Base-by-base conservation (phyloP, 1,140 invertebrate genomes). In the Drosophila baimaii region DNA sequence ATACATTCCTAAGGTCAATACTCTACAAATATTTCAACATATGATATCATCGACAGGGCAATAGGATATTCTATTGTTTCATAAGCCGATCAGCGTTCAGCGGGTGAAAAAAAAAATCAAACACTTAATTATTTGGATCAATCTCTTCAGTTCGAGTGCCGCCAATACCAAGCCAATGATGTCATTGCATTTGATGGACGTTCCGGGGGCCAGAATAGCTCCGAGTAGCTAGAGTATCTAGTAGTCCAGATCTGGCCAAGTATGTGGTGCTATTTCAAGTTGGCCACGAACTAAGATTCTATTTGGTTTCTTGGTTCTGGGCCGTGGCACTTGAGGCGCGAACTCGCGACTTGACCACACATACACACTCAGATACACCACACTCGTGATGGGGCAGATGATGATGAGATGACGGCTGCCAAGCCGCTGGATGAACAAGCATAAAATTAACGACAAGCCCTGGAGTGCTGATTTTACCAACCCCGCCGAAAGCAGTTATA, bases 281-380 rank as follows among this genome's bases (percentile, higher is more conserved):
- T 71, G 58, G 44, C 51, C 68, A 77, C 54, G 47, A 61, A 77
- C 75, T 73, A 75, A 75, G 57, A 61, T 78, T 63, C 52, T 61
- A 72, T 69, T 78, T 70, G 33, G 64, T 21, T 65, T 35, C 51
- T 64, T 54, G 44, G 35, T 71, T 61, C 57, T 77, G 52, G 44
- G 68, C 57, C 46, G 37, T 27, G 54, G 77, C 81, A 75, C 71
- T 88, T 77, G 69, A 79, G 76, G 46, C 47, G 29, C 46, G 12
- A 83, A 68, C 74, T 81, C 23, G 58, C 52, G 37, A 79, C 47
- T 78, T 75, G 82, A 69, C 82, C 83, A 81, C 81, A 85, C 78
- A 81, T 4, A 33, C 31, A 33, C 78, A 81, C n/a, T n/a, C n/a
- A n/a, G n/a, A n/a, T n/a, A n/a, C n/a, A n/a, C n/a, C 72, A 49